Evolutionary conservation across 2,888 invertebrate species (phyloP), one percentile per base, ranked within the genome.

Genomic region (Stomorhina lunata): DNA sequence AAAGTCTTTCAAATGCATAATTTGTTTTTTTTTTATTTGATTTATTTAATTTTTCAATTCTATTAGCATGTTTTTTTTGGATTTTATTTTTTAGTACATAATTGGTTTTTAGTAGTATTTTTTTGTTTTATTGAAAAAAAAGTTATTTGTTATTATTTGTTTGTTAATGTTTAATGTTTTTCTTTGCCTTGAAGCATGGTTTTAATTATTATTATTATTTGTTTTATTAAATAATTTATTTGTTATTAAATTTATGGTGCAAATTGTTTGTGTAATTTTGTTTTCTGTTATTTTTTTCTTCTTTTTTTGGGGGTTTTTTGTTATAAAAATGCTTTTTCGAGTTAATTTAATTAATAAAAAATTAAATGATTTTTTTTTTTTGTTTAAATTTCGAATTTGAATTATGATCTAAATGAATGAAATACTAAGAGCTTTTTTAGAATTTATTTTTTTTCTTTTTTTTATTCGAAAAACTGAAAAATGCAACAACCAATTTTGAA

Each of bases 1-100:
- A 71, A 68, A 32, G 45, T 66, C 63, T 77, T 80, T 81, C 57
- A 81, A 78, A 82, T 80, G 80, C 79, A 79, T 73, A 72, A 77
- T 83, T 75, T 40, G 65, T 80, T 83, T 57, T 75, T 77, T 78
- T 65, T 77, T 73, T 75, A 55, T 66, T 80, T 65, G 61, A 73
- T 73, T 78, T 68, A 76, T 83, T 81, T 80, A 84, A 85, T 84
- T 77, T 87, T 89, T 88, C 88, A 88, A 88, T 88, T 88, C 89
- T 88, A 88, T 87, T 89, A 88, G 89, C 89, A 88, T 89, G 61
- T 75, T 73, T 66, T 66, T 40, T 55, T 48, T 45, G 9, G 10
- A 63, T 68, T 68, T 77, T 9, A 32, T 77, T 12, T 69, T 69
- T 77, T 77, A 71, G 45, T 75, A 72, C 55, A 75, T 72, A 61